Conservation (phyloP, 2,888 invertebrate species). For the Eupithecia abbreviata region DNA sequence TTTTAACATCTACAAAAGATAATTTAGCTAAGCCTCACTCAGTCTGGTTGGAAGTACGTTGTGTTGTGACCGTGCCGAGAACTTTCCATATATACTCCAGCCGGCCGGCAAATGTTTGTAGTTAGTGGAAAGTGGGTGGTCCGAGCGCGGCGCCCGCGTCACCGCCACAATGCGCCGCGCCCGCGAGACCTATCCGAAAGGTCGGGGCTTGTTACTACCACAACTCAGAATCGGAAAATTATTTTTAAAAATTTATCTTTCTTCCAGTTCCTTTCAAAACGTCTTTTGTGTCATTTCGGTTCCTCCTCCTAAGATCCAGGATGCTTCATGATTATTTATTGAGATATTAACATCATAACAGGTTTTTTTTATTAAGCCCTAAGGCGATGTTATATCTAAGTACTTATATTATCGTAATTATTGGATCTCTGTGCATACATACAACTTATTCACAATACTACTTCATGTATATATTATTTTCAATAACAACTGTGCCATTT, state of each 20-base stretch:
- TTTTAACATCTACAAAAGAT: not conserved
- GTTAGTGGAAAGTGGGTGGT: not conserved
- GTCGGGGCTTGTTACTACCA: conserved; percentile 46
- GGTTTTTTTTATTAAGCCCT: too few relatives aligned
- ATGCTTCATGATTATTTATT: too few relatives aligned
- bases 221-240: conserved; percentile 16
- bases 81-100: not conserved
- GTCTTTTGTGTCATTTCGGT: not conserved
- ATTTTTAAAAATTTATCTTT: not conserved
- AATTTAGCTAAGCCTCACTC: not conserved
- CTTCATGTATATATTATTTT: too few relatives aligned
- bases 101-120: not conserved
- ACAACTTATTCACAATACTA: too few relatives aligned
- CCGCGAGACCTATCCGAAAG: conserved; percentile 56
- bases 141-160: conserved; percentile 30
- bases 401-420: too few relatives aligned
- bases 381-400: too few relatives aligned
- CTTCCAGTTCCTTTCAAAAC: not conserved
- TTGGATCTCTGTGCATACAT: too few relatives aligned
- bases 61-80: not conserved
- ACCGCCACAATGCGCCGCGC: conserved; percentile 41
- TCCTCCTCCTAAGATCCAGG: not conserved
- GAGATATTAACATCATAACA: too few relatives aligned
- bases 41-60: not conserved
- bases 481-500: too few relatives aligned